Evolutionary conservation across 2,797 vertebrate species (phyloP).

Genomic region (Atherinosoma microstoma): DNA sequence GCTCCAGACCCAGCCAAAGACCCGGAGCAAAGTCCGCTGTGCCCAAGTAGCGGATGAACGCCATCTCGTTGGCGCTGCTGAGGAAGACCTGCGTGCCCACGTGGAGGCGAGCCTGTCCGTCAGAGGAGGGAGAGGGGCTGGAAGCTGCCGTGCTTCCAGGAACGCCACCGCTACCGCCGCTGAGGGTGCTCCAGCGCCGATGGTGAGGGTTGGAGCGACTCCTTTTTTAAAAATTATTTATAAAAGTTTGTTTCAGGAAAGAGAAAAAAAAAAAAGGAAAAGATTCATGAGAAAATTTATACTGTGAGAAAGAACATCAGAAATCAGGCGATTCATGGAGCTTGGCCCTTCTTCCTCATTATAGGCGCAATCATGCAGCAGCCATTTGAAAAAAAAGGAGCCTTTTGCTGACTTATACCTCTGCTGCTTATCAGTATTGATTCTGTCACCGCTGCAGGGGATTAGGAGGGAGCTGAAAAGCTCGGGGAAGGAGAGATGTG

Average conservation of each 20-base stretch:
- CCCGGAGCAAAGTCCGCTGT: conserved; percentile 91
- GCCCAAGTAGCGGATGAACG: conserved; percentile 91
- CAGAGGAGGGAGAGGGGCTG: conserved; percentile 49
- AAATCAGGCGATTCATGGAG: conserved; percentile 46
- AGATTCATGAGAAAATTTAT: conserved; percentile 48
- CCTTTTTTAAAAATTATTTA: conserved; percentile 68
- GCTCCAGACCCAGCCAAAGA: conserved; percentile 94
- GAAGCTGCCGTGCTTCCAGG: conserved; percentile 28
- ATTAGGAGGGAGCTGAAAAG: conserved; percentile 50
- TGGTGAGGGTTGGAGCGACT: conserved; percentile 82
- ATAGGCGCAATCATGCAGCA: conserved; percentile 57
- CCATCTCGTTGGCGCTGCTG: conserved; percentile 94
- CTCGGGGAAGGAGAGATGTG: conserved; percentile 20
- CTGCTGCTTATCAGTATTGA: conserved; percentile 65
- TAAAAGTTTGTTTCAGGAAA: conserved; percentile 3
- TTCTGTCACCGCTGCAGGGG: conserved; percentile 47
- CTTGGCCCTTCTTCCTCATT: conserved; percentile 57
- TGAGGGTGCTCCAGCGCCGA: conserved; percentile 88
- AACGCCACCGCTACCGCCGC: conserved; percentile 46
- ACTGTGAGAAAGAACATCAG: conserved; percentile 31
- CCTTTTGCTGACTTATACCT: conserved; percentile 65
- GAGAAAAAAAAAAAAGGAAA: conserved; percentile 1
- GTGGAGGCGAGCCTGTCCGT: conserved; percentile 83
- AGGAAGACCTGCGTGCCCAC: conserved; percentile 94
- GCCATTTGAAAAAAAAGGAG: conserved; percentile 59